Evolutionary conservation across 2,113 vertebrate species (phyloP), one percentile per base, ranked within the genome.

Genomic region (Tringa solitaria): DNA sequence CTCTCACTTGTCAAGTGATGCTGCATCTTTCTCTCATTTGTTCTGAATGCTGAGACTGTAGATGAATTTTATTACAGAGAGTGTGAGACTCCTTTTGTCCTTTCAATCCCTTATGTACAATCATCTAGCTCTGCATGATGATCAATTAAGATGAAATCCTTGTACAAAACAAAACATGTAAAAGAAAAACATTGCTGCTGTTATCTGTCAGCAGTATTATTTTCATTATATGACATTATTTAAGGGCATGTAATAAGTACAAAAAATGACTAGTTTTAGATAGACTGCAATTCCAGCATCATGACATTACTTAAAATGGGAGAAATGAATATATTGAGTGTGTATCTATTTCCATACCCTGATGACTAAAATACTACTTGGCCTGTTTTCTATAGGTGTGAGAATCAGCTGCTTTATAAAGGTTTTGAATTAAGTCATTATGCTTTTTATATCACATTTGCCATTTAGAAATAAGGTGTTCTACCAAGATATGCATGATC

Each of bases 401-500:
- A 94, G 91, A 95, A 95, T 94, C 80, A 80, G 87, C 89, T 95
- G 51, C 84, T 95, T 93, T 95, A 72, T 61, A 91, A 86, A 90
- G 76, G 89, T 87, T 95, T 97, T 69, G 87, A 95, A 96, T 97
- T 77, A 96, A 97, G 80, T 95, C 80, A 90, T 94, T 79, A 68
- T 46, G 80, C 84, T 72, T 96, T 97, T 96, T 97, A 96, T 92
- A 93, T 96, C 90, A 92, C 80, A 4, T 91, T 97, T 89, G 94
- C 91, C 90, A 96, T 98, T 97, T 96, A 93, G 89, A 96, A 95
- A 60, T 92, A 95, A 97, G 87, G 63, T 96, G 84, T 92, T 90
- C 85, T 80, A 93, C 79, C 70, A 77, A 93, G 92, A 93, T 96
- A 90, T 96, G 88, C 89, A 80, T 91, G 78, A 93, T 97, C 91